Base-by-base conservation (phyloP, 2,797 vertebrate species). In the Epinephelus coioides region DNA sequence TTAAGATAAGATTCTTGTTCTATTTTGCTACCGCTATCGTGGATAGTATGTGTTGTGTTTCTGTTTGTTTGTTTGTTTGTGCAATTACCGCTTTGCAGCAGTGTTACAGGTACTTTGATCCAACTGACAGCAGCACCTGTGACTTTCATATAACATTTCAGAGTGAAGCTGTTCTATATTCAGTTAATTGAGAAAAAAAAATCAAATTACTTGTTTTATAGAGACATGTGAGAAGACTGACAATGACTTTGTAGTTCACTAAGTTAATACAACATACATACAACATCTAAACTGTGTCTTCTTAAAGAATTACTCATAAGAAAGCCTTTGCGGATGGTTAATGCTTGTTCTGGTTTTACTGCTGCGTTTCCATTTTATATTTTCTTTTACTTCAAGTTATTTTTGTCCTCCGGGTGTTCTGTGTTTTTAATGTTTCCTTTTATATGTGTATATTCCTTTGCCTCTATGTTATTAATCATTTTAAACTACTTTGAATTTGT, bases 1-100 rank as follows among this genome's bases (percentile, higher is more conserved):
- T 68, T 84, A 62, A 82, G 77, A 27, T 63, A 60, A 17, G 23
- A 34, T 57, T 27, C 40, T 63, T 70, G 18, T 73, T 62, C 49
- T 15, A 19, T 69, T 65, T 44, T 19, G 21, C 44, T 56, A 10
- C 54, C 68, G 15, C 69, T 25, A 30, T 30, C 5, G 7, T 9
- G 5, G 63, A 13, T 3, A 40, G 10, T 14, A 27, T 10, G 17
- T 59, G 34, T 34, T 21, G 18, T 15, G 9, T 43, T 43, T 43
- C 3, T 43, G 2, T 43, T 43, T 44, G 2, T 23, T 23, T 23
- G 13, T 47, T 47, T 47, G 21, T 46, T 40, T 44, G 15, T 64
- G 53, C 43, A 73, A 72, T 9, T 9, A 56, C 68, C 27, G 19
- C 61, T 55, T 65, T 25, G 19, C 6, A 53, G n/a, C 43, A 61